Base-by-base conservation (phyloP, 1,140 invertebrate species). In the Whitmania pigra region DNA sequence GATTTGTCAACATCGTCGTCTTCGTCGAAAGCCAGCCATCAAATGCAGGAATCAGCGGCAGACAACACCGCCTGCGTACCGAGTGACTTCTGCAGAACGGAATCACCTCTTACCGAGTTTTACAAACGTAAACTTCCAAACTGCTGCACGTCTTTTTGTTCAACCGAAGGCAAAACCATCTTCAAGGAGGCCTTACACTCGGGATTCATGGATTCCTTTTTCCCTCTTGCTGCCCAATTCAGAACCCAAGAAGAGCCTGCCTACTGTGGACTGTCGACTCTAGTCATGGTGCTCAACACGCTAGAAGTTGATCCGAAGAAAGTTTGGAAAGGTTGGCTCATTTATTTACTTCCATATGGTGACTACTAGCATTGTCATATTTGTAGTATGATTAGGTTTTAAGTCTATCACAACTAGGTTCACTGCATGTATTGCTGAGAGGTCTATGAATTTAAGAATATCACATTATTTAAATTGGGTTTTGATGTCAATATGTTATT, bases 211-310 rank as follows among this genome's bases (percentile, higher is more conserved):
- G 76, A 77, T 31, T 79, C 80, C 54, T 81, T 79, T 73, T 82
- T 82, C 73, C 76, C 77, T 71, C 71, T 83, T 15, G 78, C 79
- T 5, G 71, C 80, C 18, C 81, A 82, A 73, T 82, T 81, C 71
- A 75, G 80, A 5, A 83, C 82, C 2, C 81, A 82, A 63, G 81
- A 81, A 73, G 82, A 82, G 54, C 81, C 81, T 20, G 79, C 82
- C 0, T 83, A 77, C 69, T 83, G 82, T 75, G 82, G 82, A 22
- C 74, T 82, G n/a, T 77, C 79, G 18, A 80, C 81, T n/a, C 76
- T 83, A 4, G 79, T 81, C 27, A 79, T 78, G 77, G 78, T 79
- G 11, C 74, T 83, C 15, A 83, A 82, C 73, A 78, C 79, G 15
- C 74, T 83, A 31, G 80, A 79, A 69, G 78, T 83, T 20, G 82